Percentiles rank a stretch among this genome's conserved stretches.
Evolutionary conservation across 2,888 invertebrate species (phyloP).

Genomic region (Tillus elongatus): DNA sequence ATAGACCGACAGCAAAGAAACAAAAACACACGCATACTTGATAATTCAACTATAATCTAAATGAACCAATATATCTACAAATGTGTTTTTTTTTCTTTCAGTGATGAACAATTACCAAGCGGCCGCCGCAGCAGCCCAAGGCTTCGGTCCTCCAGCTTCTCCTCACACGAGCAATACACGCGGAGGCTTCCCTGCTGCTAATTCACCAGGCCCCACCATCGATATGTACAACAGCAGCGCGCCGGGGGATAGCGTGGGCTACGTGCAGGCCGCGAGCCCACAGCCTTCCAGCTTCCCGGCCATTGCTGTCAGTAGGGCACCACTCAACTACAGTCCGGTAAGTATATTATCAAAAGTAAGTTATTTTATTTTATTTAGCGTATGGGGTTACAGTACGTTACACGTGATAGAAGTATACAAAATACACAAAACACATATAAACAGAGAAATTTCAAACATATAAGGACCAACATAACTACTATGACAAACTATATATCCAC

Average conservation of each 20-base stretch:
- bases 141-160: conserved; percentile 74
- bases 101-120: conserved; percentile 96
- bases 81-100: conserved; percentile 47
- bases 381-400: too few species aligned
- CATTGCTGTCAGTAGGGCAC: conserved; percentile 87
- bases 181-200: conserved; percentile 81
- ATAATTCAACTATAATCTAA: too few species aligned
- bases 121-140: conserved; percentile 66
- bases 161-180: conserved; percentile 60
- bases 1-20: too few species aligned
- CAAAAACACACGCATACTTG: too few species aligned
- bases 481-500: too few species aligned
- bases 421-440: too few species aligned
- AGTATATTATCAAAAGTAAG: too few species aligned
- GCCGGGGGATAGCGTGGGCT: conserved; percentile 75
- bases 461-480: too few species aligned
- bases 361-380: too few species aligned
- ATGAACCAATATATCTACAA: too few species aligned
- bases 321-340: conserved; percentile 89
- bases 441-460: too few species aligned
- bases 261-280: conserved; percentile 94
- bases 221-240: conserved; percentile 88
- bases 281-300: conserved; percentile 93
- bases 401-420: too few species aligned
- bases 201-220: conserved; percentile 84